Evolutionary conservation across 2,797 vertebrate species (phyloP), one percentile per base, ranked within the genome.

Genomic region (Chaunax sp.): DNA sequence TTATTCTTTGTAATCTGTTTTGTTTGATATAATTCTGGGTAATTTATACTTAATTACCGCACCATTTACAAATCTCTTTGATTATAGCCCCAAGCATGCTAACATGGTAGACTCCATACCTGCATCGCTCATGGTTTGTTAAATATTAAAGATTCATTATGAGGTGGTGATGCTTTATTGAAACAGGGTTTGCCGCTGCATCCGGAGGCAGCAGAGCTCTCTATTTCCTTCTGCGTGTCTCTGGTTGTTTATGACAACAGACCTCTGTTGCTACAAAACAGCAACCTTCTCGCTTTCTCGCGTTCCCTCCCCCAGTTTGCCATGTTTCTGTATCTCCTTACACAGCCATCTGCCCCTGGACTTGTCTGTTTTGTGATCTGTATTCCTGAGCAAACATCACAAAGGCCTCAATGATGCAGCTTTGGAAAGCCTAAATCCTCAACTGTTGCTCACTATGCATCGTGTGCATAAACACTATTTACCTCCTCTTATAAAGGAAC

Each of bases 61-160:
- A 49, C 43, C 20, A 61, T 80, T 73, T 65, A 61, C 60, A 79
- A 64, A 69, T 66, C 26, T 56, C 40, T 47, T 75, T 49, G 62
- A 58, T 84, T 76, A 69, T 69, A 54, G 46, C 40, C 38, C 30
- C 40, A 25, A 72, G 63, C 44, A 6, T 30, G 5, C 5, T 30
- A 30, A 67, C 38, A 69, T 16, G 50, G 11, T 72, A n/a, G 62
- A 10, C 65, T 77, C 38, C 55, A 38, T 2, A 68, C 53, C 57
- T 56, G 40, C 75, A 37, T 37, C 0, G 8, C 59, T 69, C 43
- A 43, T 14, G 63, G 12, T 72, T 76, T 65, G 58, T 69, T 87
- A 62, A 77, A 46, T 82, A 86, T 84, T 86, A 82, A 89, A 85
- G 41, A 78, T 63, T 81, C 53, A 89, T 77, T 70, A 75, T 64